Base-by-base conservation (phyloP, 2,113 vertebrate genomes). In the Pampusana beccarii region DNA sequence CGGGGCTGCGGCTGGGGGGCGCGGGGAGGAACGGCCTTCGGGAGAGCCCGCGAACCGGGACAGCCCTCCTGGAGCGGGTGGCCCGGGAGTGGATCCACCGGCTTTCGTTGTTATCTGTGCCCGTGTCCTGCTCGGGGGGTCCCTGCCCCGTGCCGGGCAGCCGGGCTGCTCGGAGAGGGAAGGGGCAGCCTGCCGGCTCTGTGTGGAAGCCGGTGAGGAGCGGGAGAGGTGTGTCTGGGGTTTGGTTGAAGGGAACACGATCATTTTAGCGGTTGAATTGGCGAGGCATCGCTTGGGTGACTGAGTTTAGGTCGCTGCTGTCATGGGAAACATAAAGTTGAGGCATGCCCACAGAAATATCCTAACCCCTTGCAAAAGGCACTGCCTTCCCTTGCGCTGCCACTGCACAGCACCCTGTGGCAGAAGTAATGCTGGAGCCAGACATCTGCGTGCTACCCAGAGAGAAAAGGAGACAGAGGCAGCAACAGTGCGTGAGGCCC, bases 401-500 rank as follows among this genome's bases (percentile, higher is more conserved):
- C 11, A 1, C 19, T 19, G 34, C 71, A 23, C 36, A 33, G 54
- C 51, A 15, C 33, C 2, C 0, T 5, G 57, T 44, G 53, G 28
- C 9, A 17, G 1, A 29, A 17, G 40, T 16, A 1, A 16, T 31
- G 14, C n/a, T 21, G 36, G 21, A 2, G 26, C n/a, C 2, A 1
- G 25, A 9, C 29, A 10, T 8, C 21, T 24, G 8, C 0, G 0
- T 38, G 67, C 64, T 54, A 6, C 58, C 33, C 33, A 18, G 62
- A 31, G n/a, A 13, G 57, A 13, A 10, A n/a, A 8, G 29, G 44
- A 33, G 16, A 4, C 13, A 11, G 4, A 5, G 5, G 10, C 14
- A 14, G 6, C 70, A 58, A 10, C 20, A 25, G 4, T 3, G 18
- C 6, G 0, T 14, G 46, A 48, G 54, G 20, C 40, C 26, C 31